A percentile compares a stretch with the other conserved stretches of the same genome.
Conservation (phyloP, 2,888 invertebrate genomes). For the Drosophila bunnanda region DNA sequence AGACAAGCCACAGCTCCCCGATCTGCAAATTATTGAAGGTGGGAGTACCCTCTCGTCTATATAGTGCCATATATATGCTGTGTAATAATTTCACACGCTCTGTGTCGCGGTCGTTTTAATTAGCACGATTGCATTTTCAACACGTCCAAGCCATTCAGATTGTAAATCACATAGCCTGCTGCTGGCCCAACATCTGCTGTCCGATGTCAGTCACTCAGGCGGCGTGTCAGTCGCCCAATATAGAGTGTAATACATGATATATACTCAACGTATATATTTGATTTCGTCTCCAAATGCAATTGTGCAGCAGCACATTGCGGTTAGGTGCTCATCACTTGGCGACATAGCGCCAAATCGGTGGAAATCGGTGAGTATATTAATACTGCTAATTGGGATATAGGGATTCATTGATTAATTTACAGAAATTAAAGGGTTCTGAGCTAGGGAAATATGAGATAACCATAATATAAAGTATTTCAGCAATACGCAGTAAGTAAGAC, state of each 20-base stretch:
- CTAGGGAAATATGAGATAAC: too few species aligned
- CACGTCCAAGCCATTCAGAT: conserved; percentile 69
- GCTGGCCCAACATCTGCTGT: conserved; percentile 55
- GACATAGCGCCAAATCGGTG: conserved; percentile 19
- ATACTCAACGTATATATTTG: conserved; percentile 22
- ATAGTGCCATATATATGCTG: not conserved
- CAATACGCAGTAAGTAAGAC: not conserved
- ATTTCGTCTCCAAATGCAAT: conserved; percentile 34
- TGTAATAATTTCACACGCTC: conserved; percentile 74
- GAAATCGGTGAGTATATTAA: conserved; percentile 61
- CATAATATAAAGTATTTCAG: too few species aligned
- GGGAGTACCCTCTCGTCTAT: conserved; percentile 25
- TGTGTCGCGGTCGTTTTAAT: conserved; percentile 74
- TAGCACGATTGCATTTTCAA: conserved; percentile 76
- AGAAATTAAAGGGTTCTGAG: not conserved
- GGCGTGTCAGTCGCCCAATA: conserved; percentile 4
- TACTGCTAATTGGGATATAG: conserved; percentile 62
- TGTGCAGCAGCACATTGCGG: conserved; percentile 22
- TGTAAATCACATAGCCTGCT: conserved; percentile 70
- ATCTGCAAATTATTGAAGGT: conserved; percentile 1
- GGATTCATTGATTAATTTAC: not conserved
- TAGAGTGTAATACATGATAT: conserved; percentile 29
- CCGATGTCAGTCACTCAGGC: conserved; percentile 24
- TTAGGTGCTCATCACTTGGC: too few species aligned
- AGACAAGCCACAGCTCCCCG: conserved; percentile 8